Conservation (phyloP, 2,113 vertebrate genomes). For the Ursus arctos region DNA sequence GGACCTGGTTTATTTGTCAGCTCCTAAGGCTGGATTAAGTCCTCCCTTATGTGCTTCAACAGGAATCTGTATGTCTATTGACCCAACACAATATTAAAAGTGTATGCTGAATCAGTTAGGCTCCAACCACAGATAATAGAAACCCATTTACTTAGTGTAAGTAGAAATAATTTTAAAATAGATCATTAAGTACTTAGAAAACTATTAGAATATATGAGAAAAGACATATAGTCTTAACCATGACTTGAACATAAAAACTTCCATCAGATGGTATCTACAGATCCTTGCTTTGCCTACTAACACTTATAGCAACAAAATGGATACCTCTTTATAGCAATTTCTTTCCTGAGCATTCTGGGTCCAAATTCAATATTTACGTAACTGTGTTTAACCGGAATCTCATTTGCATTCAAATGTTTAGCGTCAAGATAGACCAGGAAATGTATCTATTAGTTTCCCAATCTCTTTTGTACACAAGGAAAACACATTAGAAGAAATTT, state of each 20-base stretch:
- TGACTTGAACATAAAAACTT: not conserved
- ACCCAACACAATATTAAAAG: not conserved
- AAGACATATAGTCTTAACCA: not conserved
- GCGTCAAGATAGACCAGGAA: not conserved
- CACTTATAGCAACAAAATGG: not conserved
- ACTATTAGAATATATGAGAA: not conserved
- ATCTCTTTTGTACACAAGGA: not conserved
- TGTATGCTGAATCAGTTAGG: not conserved
- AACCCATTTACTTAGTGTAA: not conserved
- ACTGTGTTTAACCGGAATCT: not conserved
- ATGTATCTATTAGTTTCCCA: not conserved
- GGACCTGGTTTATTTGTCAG: not conserved
- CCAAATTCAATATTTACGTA: not conserved
- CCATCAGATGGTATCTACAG: not conserved
- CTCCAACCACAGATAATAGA: not conserved
- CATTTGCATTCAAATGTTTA: not conserved
- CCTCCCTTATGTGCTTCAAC: not conserved
- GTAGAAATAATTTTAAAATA: not conserved
- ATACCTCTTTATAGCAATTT: not conserved
- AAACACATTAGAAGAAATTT: not conserved
- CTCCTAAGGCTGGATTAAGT: not conserved
- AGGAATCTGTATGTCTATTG: not conserved
- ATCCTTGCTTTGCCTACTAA: not conserved
- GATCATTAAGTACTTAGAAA: not conserved
- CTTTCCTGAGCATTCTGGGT: not conserved